These are phyloP conservation scores for Tigriopus japonicus DNA, from an alignment of 1,140 invertebrate species.

Conservation along the genomic window DNA sequence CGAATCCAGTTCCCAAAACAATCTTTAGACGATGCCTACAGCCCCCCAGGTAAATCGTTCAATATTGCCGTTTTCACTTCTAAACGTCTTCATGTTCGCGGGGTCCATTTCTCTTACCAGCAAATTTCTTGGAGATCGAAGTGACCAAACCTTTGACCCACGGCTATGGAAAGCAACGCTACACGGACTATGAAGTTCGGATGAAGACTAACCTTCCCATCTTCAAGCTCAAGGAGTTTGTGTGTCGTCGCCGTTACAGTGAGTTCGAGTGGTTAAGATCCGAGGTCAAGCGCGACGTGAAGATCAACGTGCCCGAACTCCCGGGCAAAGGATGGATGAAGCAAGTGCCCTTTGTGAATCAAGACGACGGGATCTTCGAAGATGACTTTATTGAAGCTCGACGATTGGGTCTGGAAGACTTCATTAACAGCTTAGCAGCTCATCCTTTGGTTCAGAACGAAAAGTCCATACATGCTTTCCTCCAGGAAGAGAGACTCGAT, in stretches of 20 bases:
- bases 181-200: slow-evolving; percentile 41
- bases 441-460: slow-evolving; percentile 42
- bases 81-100: not conserved
- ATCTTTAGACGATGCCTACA: slow-evolving; percentile 42
- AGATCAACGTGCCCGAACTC: slow-evolving; percentile 36
- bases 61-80: not conserved
- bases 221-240: slow-evolving; percentile 40
- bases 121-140: slow-evolving; percentile 42
- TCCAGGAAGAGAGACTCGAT: not conserved
- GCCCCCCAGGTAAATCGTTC: slow-evolving; percentile 26
- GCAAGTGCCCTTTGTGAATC: slow-evolving; percentile 35
- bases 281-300: slow-evolving; percentile 35
- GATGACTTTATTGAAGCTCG: slow-evolving; percentile 40
- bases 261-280: slow-evolving; percentile 41
- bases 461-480: slow-evolving; percentile 35
- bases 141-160: slow-evolving; percentile 38
- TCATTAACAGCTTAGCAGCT: slow-evolving; percentile 39
- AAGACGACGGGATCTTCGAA: slow-evolving; percentile 41
- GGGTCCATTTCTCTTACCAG: slow-evolving; percentile 17
- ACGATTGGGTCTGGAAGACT: slow-evolving; percentile 35
- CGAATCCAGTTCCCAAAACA: slow-evolving; percentile 35
- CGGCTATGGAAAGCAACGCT: slow-evolving; percentile 32
- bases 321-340: slow-evolving; percentile 37
- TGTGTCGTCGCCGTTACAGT: slow-evolving; percentile 35
- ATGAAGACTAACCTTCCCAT: slow-evolving; percentile 42